These are phyloP conservation scores for Parascotia fuliginaria DNA, from an alignment of 2,888 invertebrate genomes.

Conservation along the genomic window DNA sequence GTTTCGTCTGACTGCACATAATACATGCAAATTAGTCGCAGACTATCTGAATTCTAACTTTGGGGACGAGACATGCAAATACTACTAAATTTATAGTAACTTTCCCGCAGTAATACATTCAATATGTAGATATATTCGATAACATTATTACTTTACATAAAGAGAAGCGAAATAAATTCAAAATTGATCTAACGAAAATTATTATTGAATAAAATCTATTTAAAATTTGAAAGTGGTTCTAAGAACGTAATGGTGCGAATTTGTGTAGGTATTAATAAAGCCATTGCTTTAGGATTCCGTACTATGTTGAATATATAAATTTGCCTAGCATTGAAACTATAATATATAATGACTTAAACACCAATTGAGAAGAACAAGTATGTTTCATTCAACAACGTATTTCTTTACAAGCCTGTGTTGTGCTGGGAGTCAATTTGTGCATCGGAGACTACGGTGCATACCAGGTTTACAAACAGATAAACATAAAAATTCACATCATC, in stretches of 20 bases:
- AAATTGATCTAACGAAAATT: slow-evolving; percentile 23
- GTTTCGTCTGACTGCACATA: slow-evolving; percentile 45
- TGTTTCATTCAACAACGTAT: slow-evolving; percentile 24
- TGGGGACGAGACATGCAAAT: slow-evolving; percentile 65
- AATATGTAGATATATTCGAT: slow-evolving; percentile 21
- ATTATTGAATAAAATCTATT: slow-evolving; percentile 28
- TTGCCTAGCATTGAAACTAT: slow-evolving; percentile 22
- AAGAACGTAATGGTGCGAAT: slow-evolving; percentile 70
- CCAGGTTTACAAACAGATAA: slow-evolving; percentile 62
- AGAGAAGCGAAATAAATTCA: slow-evolving; percentile 28
- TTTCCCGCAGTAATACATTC: slow-evolving; percentile 27
- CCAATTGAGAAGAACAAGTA: slow-evolving; percentile 23
- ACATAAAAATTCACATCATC: slow-evolving; percentile 64
- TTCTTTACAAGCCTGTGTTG: slow-evolving; percentile 43
- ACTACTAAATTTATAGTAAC: slow-evolving; percentile 36
- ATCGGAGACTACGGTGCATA: slow-evolving; percentile 71
- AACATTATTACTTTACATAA: slow-evolving; percentile 19
- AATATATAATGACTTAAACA: slow-evolving; percentile 25
- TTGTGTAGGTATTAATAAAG: slow-evolving; percentile 84
- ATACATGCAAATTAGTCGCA: slow-evolving; percentile 65
- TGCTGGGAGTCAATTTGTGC: slow-evolving; percentile 49
- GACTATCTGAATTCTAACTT: slow-evolving; percentile 62
- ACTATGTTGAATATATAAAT: slow-evolving; percentile 16
- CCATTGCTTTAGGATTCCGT: slow-evolving; percentile 45
- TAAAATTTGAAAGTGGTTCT: slow-evolving; percentile 34